Base-by-base conservation (phyloP, 2,797 vertebrate species). In the Brotula barbata region DNA sequence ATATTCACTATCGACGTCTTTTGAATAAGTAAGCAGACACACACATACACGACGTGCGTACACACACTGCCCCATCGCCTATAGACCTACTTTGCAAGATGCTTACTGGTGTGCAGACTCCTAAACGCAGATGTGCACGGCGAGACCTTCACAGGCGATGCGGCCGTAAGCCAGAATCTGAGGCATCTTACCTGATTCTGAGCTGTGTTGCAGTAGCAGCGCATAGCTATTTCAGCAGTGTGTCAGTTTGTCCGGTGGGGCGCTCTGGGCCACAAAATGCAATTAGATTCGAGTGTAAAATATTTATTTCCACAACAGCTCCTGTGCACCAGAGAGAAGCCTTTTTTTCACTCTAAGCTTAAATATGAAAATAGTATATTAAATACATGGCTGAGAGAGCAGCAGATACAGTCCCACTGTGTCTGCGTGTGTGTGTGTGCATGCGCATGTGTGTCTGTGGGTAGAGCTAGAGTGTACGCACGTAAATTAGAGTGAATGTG, bases 251-350 rank as follows among this genome's bases (percentile, higher is more conserved):
- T 89, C 88, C 88, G 65, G 65, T 88, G 74, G 88, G 87, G 80
- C 22, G 89, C 89, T 84, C 81, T 71, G 77, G 88, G 89, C 88
- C 77, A 89, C 83, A 83, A 85, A 89, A 89, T 82, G 83, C 85
- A 90, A 90, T 90, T 89, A 90, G 76, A 87, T 82, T 77, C 72
- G 57, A 33, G 56, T 77, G 83, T 90, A 80, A 88, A 90, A 88
- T 89, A 90, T 89, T 87, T 88, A 89, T 89, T 88, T 87, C 73
- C 77, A 75, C 85, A 88, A 86, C 85, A 88, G 84, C 85, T 86
- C 80, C 85, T 78, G 83, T 63, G 86, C 78, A 77, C 74, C 67
- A 71, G 77, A 74, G 67, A 81, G 74, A 50, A 77, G 62, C 53
- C 64, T 73, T 82, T 28, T 67, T 67, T 71, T 75, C 80, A 64